phyloP scores from a whole-genome alignment of 2,888 invertebrate species.

The Tetrapedia diversipes region DNA sequence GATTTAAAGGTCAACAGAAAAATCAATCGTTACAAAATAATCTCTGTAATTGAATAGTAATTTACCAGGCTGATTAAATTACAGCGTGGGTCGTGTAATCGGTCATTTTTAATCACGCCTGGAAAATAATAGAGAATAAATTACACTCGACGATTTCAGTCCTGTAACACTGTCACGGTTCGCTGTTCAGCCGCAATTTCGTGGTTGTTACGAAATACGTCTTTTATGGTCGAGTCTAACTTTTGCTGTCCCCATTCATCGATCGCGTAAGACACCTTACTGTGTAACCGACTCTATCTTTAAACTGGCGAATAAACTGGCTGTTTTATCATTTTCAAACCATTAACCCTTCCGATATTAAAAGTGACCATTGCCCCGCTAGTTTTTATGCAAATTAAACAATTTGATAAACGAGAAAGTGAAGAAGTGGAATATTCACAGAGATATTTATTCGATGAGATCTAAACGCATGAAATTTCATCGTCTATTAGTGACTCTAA shows the following conservation, averaged over 20 bases:
- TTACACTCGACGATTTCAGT: constrained; percentile 44
- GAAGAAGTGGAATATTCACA: too few species aligned
- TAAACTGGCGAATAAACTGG: too few species aligned
- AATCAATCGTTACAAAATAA: background rate
- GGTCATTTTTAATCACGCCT: constrained; percentile 19
- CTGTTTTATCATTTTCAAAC: too few species aligned
- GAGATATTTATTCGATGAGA: too few species aligned
- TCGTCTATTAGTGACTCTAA: too few species aligned
- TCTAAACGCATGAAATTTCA: too few species aligned
- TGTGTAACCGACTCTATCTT: too few species aligned
- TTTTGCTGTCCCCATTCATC: background rate
- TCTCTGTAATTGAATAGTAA: background rate
- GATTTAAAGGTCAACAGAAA: background rate
- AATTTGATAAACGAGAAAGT: too few species aligned
- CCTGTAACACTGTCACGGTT: constrained; percentile 59
- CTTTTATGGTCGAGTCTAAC: constrained; percentile 9
- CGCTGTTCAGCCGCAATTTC: constrained; percentile 59
- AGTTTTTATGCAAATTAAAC: too few species aligned
- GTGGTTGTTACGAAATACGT: constrained; percentile 63
- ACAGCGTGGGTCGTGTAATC: constrained; percentile 12
- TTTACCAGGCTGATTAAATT: constrained; percentile 20
- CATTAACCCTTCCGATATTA: too few species aligned
- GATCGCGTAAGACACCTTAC: too few species aligned
- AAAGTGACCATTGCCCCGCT: too few species aligned
- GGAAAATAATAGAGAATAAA: constrained; percentile 38